Evolutionary conservation across 2,797 vertebrate species (phyloP), one percentile per base, ranked within the genome.

Genomic region (Gallinago stenura): DNA sequence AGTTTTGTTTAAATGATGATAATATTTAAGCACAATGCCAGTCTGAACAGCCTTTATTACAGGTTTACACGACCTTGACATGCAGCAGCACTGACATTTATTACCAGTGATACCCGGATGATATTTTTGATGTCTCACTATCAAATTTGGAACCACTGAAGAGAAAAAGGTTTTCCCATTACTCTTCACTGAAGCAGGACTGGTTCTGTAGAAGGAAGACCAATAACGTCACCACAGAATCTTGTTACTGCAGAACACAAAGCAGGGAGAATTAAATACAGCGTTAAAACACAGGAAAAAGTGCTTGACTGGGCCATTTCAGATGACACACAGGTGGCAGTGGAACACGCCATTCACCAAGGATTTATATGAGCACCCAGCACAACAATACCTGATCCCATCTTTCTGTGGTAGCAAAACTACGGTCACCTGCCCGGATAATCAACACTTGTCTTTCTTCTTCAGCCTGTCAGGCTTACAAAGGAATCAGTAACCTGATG

Each of bases 41-140:
- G 33, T 18, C 50, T 83, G 75, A 93, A 92, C 46, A 92, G 80
- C 41, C 45, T 72, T 78, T 89, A 61, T 82, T 80, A 69, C 45
- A 86, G 84, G 37, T 85, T 89, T 92, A 61, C 89, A 45, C 65
- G 91, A 93, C 95, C 93, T 87, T 94, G 89, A 85, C 77, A 80
- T 50, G 82, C 72, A 95, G 80, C 61, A 72, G 81, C 33, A 43
- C 37, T 85, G 87, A 78, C 61, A 51, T 92, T 93, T 96, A 97
- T 92, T 93, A 91, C 71, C 68, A 64, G 45, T 61, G 76, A 64
- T 68, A 93, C 41, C 76, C 64, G 48, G 46, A 75, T 72, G 57
- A 85, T 85, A 72, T 69, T 87, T 87, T 78, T 96, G 94, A 95
- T 91, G 87, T 90, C 53, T 89, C 46, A 28, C 83, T 64, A 92